A percentile compares a stretch with the other conserved stretches of the same genome.
phyloP scores from a whole-genome alignment of 2,113 vertebrate species.

The Prionailurus bengalensis region DNA sequence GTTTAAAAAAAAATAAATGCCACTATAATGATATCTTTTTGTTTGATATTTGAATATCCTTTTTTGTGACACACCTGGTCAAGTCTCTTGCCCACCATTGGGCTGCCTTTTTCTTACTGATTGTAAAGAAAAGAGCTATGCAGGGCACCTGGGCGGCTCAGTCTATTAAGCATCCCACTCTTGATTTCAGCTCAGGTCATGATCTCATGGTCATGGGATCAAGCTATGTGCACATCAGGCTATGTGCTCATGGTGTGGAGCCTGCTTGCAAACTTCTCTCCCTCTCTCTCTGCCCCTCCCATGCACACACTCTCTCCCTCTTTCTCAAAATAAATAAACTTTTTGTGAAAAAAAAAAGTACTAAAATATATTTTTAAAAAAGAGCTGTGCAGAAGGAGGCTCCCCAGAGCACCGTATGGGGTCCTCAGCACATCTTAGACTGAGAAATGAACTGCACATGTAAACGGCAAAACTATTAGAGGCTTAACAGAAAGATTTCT shows the following conservation, averaged over 20 bases:
- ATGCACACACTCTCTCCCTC: too few relatives aligned
- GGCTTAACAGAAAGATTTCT: not conserved
- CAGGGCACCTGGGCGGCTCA: not conserved
- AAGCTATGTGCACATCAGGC: too few relatives aligned
- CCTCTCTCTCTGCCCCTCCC: too few relatives aligned
- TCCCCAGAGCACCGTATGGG: not conserved
- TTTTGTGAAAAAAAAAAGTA: too few relatives aligned
- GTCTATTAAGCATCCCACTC: too few relatives aligned
- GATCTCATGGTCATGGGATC: too few relatives aligned
- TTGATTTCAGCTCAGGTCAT: too few relatives aligned
- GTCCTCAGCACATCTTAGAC: not conserved
- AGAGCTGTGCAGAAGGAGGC: not conserved
- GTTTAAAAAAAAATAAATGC: too few relatives aligned
- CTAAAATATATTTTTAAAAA: too few relatives aligned
- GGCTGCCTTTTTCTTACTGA: conserved; percentile 5
- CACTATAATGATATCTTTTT: not conserved
- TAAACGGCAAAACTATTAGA: not conserved
- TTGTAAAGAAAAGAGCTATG: conserved; percentile 10
- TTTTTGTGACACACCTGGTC: not conserved
- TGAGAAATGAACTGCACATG: not conserved
- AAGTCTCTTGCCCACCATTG: not conserved
- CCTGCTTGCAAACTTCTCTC: too few relatives aligned
- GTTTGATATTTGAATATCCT: not conserved
- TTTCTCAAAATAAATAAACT: too few relatives aligned
- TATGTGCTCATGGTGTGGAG: too few relatives aligned